A percentile compares a stretch with the other conserved stretches of the same genome.
These are phyloP conservation scores for Brachyhypopomus occidentalis DNA, from an alignment of 2,113 vertebrate genomes.

Conservation along the genomic window DNA sequence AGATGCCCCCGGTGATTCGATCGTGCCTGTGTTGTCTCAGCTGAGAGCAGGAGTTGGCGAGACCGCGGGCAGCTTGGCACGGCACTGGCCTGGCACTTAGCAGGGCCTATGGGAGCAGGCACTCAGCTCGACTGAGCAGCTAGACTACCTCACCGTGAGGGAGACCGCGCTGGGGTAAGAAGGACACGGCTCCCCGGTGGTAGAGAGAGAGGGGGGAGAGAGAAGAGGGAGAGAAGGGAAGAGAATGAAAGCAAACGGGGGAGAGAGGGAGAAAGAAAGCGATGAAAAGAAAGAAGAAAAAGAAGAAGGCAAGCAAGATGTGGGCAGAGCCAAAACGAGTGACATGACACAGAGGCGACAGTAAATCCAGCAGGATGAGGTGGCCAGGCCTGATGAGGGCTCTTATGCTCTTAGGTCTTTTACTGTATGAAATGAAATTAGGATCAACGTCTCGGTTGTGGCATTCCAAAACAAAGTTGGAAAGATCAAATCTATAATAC, in stretches of 20 bases:
- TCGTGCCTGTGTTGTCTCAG: background rate
- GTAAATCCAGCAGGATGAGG: no score
- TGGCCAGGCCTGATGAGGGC: no score
- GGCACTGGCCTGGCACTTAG: slow-evolving; percentile 16
- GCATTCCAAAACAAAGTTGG: no score
- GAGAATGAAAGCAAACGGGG: background rate
- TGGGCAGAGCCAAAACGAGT: no score
- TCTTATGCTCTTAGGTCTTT: no score
- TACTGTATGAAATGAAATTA: no score
- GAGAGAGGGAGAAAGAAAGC: slow-evolving; percentile 9
- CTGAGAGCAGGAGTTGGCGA: background rate
- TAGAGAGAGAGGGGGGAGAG: slow-evolving; percentile 5
- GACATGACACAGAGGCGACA: no score
- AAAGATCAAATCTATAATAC: no score
- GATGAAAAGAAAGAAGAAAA: background rate
- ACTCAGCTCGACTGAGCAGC: slow-evolving; percentile 1
- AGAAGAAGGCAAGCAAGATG: no score
- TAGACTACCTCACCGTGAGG: slow-evolving; percentile 22
- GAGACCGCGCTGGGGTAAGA: slow-evolving; percentile 7
- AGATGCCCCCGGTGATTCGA: slow-evolving; percentile 1
- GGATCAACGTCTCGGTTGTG: no score
- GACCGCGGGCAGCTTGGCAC: slow-evolving; percentile 4
- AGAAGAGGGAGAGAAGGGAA: background rate
- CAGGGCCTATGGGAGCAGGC: slow-evolving; percentile 8
- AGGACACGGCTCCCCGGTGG: background rate